Base-by-base conservation (phyloP, 2,113 vertebrate genomes). In the Nestor notabilis region DNA sequence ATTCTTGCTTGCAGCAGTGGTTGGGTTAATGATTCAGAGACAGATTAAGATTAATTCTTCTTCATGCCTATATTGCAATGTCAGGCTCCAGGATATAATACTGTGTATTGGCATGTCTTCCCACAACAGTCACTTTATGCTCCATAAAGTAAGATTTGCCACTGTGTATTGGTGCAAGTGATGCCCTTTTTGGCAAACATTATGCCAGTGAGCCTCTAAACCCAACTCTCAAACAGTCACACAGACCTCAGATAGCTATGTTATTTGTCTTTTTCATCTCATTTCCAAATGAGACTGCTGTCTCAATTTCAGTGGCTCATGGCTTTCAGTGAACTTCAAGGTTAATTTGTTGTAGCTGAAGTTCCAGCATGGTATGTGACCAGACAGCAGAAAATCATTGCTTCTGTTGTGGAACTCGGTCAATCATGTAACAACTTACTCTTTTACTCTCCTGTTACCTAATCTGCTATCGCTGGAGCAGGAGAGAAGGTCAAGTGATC, bases 361-460 rank as follows among this genome's bases (percentile, higher is more conserved):
- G 55, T 53, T 93, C 15, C 31, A 81, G 70, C 39, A 13, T 53
- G 60, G 4, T 89, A 91, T 46, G 65, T 68, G 92, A 94, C 90
- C 61, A 89, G 92, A 84, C 81, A 94, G 87, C 78, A 95, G 90
- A 94, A 95, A 94, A 75, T 68, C 24, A 53, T 41, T 75, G 71
- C 77, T 93, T 82, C 46, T 50, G n/a, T 82, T 93, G 52, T 25
- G 55, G n/a, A 47, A 94, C 37, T 63, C 83, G 78, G 19, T 55
- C 78, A 50, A 43, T 87, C 49, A 53, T 76, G 46, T 78, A 83
- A 49, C 35, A 75, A 35, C 61, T 91, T 63, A 31, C 6, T 65
- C 13, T 58, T 27, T 83, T 76, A 56, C 16, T 49, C 23, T 47
- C 17, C 15, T 31, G 31, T 75, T 91, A 66, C 83, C 53, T 63